Evolutionary conservation across 1,140 invertebrate species (phyloP), one percentile per base, ranked within the genome.

Genomic region (Tetranychus cinnabarinus): DNA sequence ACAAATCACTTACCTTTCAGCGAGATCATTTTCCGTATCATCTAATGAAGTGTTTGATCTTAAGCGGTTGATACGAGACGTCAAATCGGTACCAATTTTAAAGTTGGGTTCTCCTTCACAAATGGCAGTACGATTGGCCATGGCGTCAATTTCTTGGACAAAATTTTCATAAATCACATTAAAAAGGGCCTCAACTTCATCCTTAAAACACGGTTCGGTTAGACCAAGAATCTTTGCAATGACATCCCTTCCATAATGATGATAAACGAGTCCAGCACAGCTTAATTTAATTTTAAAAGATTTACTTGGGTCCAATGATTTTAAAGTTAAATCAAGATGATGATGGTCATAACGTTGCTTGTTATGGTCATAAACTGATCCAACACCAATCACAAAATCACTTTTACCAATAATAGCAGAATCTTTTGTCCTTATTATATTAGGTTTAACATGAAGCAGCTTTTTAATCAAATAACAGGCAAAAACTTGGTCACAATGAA

Each of bases 301-400:
- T 62, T 78, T 78, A 0, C 68, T 70, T 47, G 77, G 70, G 12
- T 75, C 67, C 0, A 88, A 66, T 6, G 77, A 76, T 45, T 75
- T 76, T 69, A 83, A 74, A 0, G 79, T 77, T 42, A 86, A 86
- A 23, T 76, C 77, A 73, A 80, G 80, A 74, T 97, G 93, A 72
- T 98, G 95, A 75, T 98, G 95, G 74, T 98, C 95, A 74, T 85
- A 98, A 67, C 83, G 77, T 63, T 34, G 7, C 5, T 12, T 82
- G 2, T 72, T 70, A 57, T 81, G 82, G 75, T 97, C 79, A 74
- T 85, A 98, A 23, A 81, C 78, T 6, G 78, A 82, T 15, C 95
- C 95, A 37, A 98, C 92, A 76, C 98, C 95, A 5, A 99, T 82
- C 34, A 98, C 88, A 66, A 97, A 82, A 70, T 96, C 88, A 76